Evolutionary conservation across 2,113 vertebrate species (phyloP), one percentile per base, ranked within the genome.

Genomic region (Nycticryphes semicollaris): DNA sequence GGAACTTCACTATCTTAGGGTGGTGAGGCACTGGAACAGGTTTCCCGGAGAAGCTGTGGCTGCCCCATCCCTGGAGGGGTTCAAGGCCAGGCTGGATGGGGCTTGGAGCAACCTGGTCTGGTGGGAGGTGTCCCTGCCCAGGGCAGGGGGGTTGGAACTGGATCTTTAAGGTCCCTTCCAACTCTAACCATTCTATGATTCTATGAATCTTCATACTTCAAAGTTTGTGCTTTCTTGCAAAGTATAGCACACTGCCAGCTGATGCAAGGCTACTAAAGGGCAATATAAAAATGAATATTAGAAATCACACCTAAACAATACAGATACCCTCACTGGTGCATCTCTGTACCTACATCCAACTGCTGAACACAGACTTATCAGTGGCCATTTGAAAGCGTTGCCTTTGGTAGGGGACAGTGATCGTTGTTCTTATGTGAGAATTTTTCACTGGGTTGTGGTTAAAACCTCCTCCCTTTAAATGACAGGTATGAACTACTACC

Each of bases 401-500:
- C 4, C 10, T 59, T 73, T 54, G 37, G 6, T 62, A 24, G 16
- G 56, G 39, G 30, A 63, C 13, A 59, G 16, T 3, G 14, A 30
- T 83, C 2, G 4, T 72, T 93, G 48, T 43, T 48, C 35, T 64
- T 53, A 2, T 2, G 6, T 0, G 2, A 20, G 24, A n/a, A 47
- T 63, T 78, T 81, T 80, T 75, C 4, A 20, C 67, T 69, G 3
- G 0, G 11, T 53, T 67, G 48, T 45, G 22, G 16, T 53, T 92
- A 83, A 81, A 28, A 50, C 6, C 22, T 78, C 13, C 6, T 84
- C 9, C 14, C 62, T 90, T 81, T 78, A 5, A 45, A 81, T 68
- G 85, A 6, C 47, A 98, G 98, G 97, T 92, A 74, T 98, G 66
- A 98, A 98, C 94, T 98, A 98, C 90, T 98, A 98, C 67, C 78